phyloP scores from a whole-genome alignment of 2,888 invertebrate species.

The Trichopria drosophilae region DNA sequence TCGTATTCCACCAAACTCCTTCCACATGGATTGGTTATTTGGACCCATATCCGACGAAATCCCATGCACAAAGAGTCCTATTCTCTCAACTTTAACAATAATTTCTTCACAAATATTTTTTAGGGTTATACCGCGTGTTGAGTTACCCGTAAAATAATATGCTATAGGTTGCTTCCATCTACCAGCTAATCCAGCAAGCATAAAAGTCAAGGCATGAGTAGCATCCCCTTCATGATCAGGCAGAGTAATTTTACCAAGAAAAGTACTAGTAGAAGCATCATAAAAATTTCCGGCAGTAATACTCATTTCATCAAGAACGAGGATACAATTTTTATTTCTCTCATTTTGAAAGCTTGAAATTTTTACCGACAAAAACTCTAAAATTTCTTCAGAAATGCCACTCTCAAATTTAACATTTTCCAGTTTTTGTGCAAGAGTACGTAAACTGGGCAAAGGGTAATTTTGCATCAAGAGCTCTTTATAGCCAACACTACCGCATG shows the following conservation, averaged over 20 bases:
- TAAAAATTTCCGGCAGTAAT: slow-evolving; percentile 8
- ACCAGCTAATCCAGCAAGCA: slow-evolving; percentile 21
- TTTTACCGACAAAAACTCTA: no score
- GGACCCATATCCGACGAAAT: slow-evolving; percentile 26
- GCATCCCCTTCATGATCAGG: slow-evolving; percentile 8
- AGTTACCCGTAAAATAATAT: slow-evolving; percentile 35
- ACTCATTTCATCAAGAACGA: no score
- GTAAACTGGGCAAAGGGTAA: no score
- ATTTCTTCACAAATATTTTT: no score
- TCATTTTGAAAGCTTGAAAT: no score
- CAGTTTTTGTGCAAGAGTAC: no score
- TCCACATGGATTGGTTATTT: slow-evolving; percentile 24
- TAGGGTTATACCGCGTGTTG: slow-evolving; percentile 37
- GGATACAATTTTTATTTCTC: no score
- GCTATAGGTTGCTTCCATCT: slow-evolving; percentile 21
- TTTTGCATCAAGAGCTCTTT: no score
- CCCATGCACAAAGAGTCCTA: slow-evolving; percentile 18
- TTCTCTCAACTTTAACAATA: no score
- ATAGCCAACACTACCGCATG: no score
- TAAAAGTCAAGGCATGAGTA: slow-evolving; percentile 19
- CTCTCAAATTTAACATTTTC: no score
- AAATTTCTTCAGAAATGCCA: no score
- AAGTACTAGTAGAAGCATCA: slow-evolving; percentile 14
- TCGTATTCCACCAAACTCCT: slow-evolving; percentile 14
- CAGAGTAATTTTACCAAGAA: slow-evolving; percentile 13